phyloP scores from a whole-genome alignment of 2,888 invertebrate species.

The Aphidius colemani region DNA sequence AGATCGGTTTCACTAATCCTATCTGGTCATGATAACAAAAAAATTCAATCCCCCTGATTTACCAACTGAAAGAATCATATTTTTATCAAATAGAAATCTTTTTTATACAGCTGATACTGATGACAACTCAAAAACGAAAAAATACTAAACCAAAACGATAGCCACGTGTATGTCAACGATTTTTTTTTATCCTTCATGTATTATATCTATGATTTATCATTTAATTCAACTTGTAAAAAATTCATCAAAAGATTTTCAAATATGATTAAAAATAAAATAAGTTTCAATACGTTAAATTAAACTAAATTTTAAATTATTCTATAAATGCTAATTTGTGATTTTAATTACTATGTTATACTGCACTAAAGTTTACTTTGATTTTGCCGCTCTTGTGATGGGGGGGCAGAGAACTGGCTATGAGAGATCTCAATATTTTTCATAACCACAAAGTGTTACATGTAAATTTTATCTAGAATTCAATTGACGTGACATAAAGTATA shows the following conservation, averaged over 20 bases:
- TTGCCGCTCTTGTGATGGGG: constrained; percentile 39
- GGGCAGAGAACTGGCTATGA: constrained; percentile 1
- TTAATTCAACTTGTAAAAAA: too few species aligned
- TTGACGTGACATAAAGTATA: too few species aligned
- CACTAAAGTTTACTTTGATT: constrained; percentile 48
- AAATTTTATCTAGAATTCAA: too few species aligned
- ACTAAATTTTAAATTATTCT: too few species aligned
- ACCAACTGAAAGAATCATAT: constrained; percentile 13
- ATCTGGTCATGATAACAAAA: constrained; percentile 23
- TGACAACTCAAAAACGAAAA: constrained; percentile 34
- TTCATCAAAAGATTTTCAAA: too few species aligned
- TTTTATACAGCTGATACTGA: constrained; percentile 11
- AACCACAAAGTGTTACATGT: too few species aligned
- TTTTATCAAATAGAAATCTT: constrained; percentile 22
- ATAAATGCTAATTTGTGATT: constrained; percentile 16
- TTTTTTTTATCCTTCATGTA: too few species aligned
- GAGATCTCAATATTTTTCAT: too few species aligned
- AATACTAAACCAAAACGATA: constrained; percentile 41
- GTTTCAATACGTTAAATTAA: too few species aligned
- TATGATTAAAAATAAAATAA: too few species aligned
- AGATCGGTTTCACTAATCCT: constrained; percentile 27
- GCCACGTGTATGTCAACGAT: constrained; percentile 22
- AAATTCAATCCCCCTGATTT: constrained; percentile 31
- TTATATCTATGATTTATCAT: too few species aligned
- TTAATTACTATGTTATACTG: constrained; percentile 11